phyloP scores from a whole-genome alignment of 2,888 invertebrate genomes.

The Erebia epiphron region DNA sequence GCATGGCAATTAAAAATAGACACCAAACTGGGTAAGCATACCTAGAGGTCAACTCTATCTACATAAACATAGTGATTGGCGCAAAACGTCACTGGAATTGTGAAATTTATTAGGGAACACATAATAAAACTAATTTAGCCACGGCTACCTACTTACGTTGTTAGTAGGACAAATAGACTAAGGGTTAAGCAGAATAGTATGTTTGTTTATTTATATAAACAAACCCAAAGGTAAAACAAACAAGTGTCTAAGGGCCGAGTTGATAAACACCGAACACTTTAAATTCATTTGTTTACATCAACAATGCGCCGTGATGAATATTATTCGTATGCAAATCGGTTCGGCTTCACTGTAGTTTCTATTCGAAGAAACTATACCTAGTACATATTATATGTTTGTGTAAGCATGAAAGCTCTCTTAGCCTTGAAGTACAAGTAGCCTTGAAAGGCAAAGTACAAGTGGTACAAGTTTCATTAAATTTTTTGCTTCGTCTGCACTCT shows the following conservation, averaged over 20 bases:
- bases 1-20: too few relatives aligned
- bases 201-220: conserved; percentile 42
- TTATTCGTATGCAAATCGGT: conserved; percentile 65
- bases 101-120: too few relatives aligned
- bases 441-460: conserved; percentile 7
- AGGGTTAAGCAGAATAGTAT: conserved; percentile 26
- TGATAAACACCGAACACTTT: conserved; percentile 67
- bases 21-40: too few relatives aligned
- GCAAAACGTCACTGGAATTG: too few relatives aligned
- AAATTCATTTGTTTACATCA: conserved; percentile 67
- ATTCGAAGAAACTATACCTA: conserved; percentile 45
- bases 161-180: conserved; percentile 3
- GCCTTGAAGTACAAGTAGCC: conserved; percentile 17
- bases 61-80: too few relatives aligned
- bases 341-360: conserved; percentile 53
- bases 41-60: too few relatives aligned
- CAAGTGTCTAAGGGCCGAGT: conserved; percentile 60
- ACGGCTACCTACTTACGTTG: background rate
- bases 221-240: conserved; percentile 43
- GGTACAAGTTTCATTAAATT: background rate
- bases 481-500: background rate
- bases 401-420: conserved; percentile 14
- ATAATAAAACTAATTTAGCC: background rate
- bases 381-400: background rate
- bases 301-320: conserved; percentile 63